Conservation (phyloP, 2,888 invertebrate genomes). For the Monochamus alternatus region DNA sequence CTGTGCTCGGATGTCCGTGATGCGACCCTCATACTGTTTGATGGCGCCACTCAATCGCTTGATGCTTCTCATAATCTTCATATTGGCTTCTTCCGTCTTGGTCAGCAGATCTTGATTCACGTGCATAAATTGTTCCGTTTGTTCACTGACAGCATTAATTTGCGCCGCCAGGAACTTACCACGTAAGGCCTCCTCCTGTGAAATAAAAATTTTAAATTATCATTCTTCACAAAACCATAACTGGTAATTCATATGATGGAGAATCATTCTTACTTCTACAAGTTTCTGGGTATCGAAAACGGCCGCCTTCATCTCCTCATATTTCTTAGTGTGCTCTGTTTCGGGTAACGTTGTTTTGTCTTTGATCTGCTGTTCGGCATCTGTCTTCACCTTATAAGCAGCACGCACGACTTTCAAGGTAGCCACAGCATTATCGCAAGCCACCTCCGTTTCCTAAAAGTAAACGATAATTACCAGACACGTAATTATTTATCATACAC, state of each 20-base stretch:
- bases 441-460: constrained; percentile 59
- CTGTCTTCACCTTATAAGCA: constrained; percentile 59
- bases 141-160: constrained; percentile 65
- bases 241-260: background rate
- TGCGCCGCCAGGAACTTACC: constrained; percentile 66
- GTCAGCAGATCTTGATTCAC: constrained; percentile 65
- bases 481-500: background rate
- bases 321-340: constrained; percentile 63
- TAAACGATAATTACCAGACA: background rate
- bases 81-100: constrained; percentile 66
- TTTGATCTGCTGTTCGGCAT: constrained; percentile 58
- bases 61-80: constrained; percentile 67
- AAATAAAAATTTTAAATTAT: constrained; percentile 11
- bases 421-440: constrained; percentile 57
- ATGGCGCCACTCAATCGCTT: constrained; percentile 63
- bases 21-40: constrained; percentile 61
- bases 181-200: constrained; percentile 65
- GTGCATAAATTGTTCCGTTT: constrained; percentile 64
- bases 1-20: constrained; percentile 57
- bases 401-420: constrained; percentile 61
- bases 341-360: constrained; percentile 47
- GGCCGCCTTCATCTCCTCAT: constrained; percentile 65
- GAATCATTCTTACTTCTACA: constrained; percentile 61
- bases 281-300: constrained; percentile 65
- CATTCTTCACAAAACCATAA: no score